These are phyloP conservation scores for Hydractinia symbiolongicarpus DNA, from an alignment of 30 jellyfish, hydroid and myxozoan genomes.

Conservation along the genomic window DNA sequence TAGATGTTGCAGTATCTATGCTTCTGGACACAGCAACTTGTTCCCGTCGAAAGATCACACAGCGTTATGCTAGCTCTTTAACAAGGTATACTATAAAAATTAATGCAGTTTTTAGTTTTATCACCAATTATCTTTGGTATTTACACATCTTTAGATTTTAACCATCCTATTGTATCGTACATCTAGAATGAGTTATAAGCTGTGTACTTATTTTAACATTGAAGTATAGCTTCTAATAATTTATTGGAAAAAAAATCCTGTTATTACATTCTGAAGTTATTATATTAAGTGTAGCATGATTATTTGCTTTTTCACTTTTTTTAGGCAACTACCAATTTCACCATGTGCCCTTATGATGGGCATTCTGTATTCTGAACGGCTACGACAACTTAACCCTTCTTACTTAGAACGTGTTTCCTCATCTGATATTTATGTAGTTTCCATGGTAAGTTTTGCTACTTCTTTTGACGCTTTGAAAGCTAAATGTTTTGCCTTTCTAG, in stretches of 20 bases:
- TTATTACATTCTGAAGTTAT: too few species aligned
- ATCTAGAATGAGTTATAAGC: background rate
- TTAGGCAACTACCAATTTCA: conserved; percentile 64
- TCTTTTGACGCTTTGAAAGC: background rate
- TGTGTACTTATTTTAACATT: too few species aligned
- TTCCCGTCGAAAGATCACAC: conserved; percentile 24
- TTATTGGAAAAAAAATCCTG: too few species aligned
- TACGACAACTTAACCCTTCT: conserved; percentile 72
- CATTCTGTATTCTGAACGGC: conserved; percentile 74
- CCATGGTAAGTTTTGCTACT: conserved; percentile 61
- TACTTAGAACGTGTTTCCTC: conserved; percentile 69
- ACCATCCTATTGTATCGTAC: background rate
- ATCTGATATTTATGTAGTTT: conserved; percentile 84
- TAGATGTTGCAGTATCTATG: conserved; percentile 89
- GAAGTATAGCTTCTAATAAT: too few species aligned
- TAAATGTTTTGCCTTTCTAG: too few species aligned
- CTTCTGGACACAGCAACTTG: conserved; percentile 23
- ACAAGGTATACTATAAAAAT: conserved; percentile 3
- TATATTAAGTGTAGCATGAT: background rate
- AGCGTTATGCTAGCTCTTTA: conserved; percentile 32
- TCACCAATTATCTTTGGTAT: too few species aligned
- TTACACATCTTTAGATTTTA: background rate
- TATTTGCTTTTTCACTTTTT: background rate
- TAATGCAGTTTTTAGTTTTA: background rate
- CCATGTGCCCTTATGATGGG: conserved; percentile 99